Evolutionary conservation across 2,888 invertebrate species (phyloP).

Genomic region (Drosophila tanythrix): DNA sequence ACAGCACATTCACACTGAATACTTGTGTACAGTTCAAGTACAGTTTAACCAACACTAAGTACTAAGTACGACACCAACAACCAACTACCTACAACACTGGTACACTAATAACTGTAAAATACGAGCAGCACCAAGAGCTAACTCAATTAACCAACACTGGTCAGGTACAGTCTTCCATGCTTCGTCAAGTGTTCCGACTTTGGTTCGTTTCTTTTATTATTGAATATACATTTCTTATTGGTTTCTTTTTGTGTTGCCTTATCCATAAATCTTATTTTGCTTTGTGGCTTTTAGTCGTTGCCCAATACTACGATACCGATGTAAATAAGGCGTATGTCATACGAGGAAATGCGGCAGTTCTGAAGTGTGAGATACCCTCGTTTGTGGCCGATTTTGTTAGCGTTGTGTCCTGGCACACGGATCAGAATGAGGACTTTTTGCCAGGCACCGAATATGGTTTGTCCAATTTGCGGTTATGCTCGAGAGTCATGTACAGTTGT

Average conservation of each 20-base stretch:
- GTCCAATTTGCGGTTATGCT: slow-evolving; percentile 55
- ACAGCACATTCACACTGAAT: slow-evolving; percentile 30
- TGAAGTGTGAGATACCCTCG: slow-evolving; percentile 95
- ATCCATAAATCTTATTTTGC: slow-evolving; percentile 13
- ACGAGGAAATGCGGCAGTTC: slow-evolving; percentile 93
- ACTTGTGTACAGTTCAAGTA: slow-evolving; percentile 51
- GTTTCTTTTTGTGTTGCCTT: slow-evolving; percentile 19
- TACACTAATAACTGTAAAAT: slow-evolving; percentile 69
- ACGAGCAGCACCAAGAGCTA: slow-evolving; percentile 53
- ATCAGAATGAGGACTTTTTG: slow-evolving; percentile 85
- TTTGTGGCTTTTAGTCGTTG: slow-evolving; percentile 89
- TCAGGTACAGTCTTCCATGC: slow-evolving; percentile 39
- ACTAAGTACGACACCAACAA: slow-evolving; percentile 40
- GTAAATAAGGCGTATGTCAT: slow-evolving; percentile 96
- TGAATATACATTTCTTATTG: slow-evolving; percentile 27
- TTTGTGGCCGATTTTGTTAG: slow-evolving; percentile 96
- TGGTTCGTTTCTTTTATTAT: slow-evolving; percentile 22
- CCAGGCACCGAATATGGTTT: slow-evolving; percentile 85
- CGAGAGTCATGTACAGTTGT: slow-evolving; percentile 23
- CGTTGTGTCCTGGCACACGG: slow-evolving; percentile 94
- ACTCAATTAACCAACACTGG: slow-evolving; percentile 71
- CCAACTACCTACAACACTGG: slow-evolving; percentile 29
- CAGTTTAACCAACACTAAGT: slow-evolving; percentile 63
- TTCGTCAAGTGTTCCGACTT: slow-evolving; percentile 31
- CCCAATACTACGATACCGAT: slow-evolving; percentile 95